Evolutionary conservation across 2,888 invertebrate species (phyloP).

Genomic region (Pseudococcus longispinus): DNA sequence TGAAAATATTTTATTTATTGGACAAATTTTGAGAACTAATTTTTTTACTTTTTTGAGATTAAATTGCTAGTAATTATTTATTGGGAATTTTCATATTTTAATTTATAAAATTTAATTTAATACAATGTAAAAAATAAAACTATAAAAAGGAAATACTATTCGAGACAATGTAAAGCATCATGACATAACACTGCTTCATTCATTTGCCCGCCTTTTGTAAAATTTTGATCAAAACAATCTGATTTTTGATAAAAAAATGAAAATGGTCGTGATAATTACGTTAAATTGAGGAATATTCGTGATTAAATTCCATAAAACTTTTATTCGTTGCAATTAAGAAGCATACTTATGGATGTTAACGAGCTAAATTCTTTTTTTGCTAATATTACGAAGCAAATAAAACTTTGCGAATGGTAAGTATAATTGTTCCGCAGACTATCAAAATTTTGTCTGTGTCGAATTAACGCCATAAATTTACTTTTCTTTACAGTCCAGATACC

Average conservation of each 20-base stretch:
- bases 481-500: not conserved
- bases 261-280: not conserved
- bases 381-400: slow-evolving; percentile 10
- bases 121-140: too few relatives aligned
- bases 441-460: not conserved
- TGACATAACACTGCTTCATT: not conserved
- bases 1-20: not conserved
- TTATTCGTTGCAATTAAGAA: not conserved
- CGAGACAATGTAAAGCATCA: not conserved
- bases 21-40: not conserved
- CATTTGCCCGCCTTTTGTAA: not conserved
- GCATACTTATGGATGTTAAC: not conserved
- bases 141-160: not conserved
- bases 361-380: slow-evolving; percentile 28
- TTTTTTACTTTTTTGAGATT: too few relatives aligned
- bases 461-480: not conserved
- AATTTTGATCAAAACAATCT: too few relatives aligned
- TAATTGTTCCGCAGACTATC: not conserved
- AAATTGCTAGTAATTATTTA: not conserved
- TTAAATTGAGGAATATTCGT: not conserved
- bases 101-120: not conserved
- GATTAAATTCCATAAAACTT: not conserved
- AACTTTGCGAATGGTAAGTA: slow-evolving; percentile 43
- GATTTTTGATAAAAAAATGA: not conserved
- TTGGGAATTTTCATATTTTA: not conserved